phyloP scores from a whole-genome alignment of 2,888 invertebrate species.

The Drosophila paramelanica region DNA sequence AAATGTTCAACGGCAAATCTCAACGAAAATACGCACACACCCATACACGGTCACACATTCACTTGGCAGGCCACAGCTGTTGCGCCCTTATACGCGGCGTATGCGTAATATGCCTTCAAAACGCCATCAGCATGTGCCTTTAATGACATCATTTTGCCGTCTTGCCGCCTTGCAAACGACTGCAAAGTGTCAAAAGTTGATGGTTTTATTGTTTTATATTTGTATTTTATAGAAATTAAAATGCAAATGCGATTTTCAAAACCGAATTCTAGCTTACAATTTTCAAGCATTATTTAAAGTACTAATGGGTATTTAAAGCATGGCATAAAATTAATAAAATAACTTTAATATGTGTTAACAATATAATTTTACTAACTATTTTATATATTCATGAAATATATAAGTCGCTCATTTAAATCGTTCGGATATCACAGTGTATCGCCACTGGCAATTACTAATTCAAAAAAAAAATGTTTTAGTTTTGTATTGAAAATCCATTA shows the following conservation, averaged over 20 bases:
- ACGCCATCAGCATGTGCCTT: conserved; percentile 79
- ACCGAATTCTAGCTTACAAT: background rate
- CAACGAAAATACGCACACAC: conserved; percentile 53
- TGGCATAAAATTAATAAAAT: background rate
- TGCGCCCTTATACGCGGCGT: conserved; percentile 66
- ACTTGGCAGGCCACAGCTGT: conserved; percentile 67
- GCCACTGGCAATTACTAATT: no score
- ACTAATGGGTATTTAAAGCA: background rate
- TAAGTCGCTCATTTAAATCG: no score
- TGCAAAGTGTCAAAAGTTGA: conserved; percentile 75
- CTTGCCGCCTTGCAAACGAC: conserved; percentile 59
- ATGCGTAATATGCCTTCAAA: conserved; percentile 76
- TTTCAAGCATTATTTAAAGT: background rate
- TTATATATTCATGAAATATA: no score
- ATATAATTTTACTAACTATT: no score
- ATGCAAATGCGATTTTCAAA: conserved; percentile 58
- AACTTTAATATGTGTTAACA: no score
- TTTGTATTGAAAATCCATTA: no score
- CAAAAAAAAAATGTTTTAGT: no score
- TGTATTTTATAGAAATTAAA: conserved; percentile 62
- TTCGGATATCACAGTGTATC: no score
- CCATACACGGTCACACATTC: conserved; percentile 19
- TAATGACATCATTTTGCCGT: conserved; percentile 74
- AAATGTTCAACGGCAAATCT: conserved; percentile 72
- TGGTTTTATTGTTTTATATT: conserved; percentile 77